These are phyloP conservation scores for Aphyosemion australe DNA, from an alignment of 2,113 vertebrate genomes.

Conservation along the genomic window DNA sequence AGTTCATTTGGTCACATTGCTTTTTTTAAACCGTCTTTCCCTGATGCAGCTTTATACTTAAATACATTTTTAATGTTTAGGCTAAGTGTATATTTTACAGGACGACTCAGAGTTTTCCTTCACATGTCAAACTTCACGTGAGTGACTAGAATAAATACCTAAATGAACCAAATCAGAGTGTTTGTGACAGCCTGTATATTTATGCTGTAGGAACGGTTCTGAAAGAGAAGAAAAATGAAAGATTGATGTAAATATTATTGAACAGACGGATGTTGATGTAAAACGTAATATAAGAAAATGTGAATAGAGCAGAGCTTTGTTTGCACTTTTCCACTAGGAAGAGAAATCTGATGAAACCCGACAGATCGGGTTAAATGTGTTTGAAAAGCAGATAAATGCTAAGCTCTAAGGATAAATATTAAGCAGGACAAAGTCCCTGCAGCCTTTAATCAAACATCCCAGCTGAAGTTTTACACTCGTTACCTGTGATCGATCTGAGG, in stretches of 20 bases:
- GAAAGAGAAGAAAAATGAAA: too few species aligned
- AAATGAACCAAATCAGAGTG: constrained; percentile 9
- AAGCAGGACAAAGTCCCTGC: constrained; percentile 12
- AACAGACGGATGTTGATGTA: constrained; percentile 8
- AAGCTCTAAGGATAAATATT: not conserved
- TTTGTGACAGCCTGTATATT: not conserved
- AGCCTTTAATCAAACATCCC: constrained; percentile 36
- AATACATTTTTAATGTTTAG: too few species aligned
- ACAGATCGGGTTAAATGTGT: not conserved
- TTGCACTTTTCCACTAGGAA: not conserved
- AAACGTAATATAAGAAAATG: constrained; percentile 4
- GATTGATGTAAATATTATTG: constrained; percentile 9
- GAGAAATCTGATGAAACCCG: not conserved
- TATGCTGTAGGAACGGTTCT: constrained; percentile 10
- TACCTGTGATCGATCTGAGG: constrained; percentile 21
- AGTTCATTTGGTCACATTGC: too few species aligned
- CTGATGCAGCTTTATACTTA: too few species aligned
- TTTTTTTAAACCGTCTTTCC: too few species aligned
- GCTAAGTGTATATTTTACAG: not conserved
- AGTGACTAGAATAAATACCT: constrained; percentile 2
- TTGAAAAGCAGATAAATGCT: not conserved
- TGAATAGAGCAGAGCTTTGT: constrained; percentile 6
- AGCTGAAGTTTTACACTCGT: constrained; percentile 8
- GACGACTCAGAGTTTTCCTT: not conserved
- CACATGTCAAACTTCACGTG: not conserved